Evolutionary conservation across 2,797 vertebrate genomes (phyloP).

Genomic region (Tachyglossus aculeatus): DNA sequence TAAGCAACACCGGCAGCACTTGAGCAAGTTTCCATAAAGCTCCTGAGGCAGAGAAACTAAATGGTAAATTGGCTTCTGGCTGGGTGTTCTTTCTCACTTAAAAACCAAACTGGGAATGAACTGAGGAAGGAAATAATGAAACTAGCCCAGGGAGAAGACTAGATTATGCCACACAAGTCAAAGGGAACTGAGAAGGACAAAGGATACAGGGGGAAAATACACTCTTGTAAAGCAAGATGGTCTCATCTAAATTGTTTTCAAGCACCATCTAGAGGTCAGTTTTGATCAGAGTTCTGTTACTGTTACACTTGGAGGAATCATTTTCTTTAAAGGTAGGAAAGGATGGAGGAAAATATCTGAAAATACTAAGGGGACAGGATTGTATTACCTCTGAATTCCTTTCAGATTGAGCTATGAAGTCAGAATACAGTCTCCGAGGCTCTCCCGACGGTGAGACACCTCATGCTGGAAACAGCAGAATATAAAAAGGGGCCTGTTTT

Average conservation of each 20-base stretch:
- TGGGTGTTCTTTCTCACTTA: neutral
- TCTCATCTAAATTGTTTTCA: neutral
- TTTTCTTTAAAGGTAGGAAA: neutral
- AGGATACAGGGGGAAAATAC: neutral
- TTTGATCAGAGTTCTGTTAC: no score
- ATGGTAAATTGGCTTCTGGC: neutral
- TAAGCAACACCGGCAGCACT: neutral
- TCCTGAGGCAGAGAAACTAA: neutral
- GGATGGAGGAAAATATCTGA: neutral
- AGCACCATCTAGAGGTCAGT: neutral
- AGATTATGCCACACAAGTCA: no score
- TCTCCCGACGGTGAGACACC: neutral
- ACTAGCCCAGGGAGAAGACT: no score
- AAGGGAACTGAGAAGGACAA: no score
- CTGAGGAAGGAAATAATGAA: neutral
- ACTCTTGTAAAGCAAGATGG: neutral
- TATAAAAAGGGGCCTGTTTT: neutral
- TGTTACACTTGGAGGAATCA: neutral
- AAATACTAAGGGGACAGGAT: neutral
- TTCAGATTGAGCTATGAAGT: neutral
- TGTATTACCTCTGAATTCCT: neutral
- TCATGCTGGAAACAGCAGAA: neutral
- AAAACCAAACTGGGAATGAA: neutral
- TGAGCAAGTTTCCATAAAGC: neutral
- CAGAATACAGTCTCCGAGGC: neutral